Base-by-base conservation (phyloP, 2,113 vertebrate species). In the Sitta europaea region DNA sequence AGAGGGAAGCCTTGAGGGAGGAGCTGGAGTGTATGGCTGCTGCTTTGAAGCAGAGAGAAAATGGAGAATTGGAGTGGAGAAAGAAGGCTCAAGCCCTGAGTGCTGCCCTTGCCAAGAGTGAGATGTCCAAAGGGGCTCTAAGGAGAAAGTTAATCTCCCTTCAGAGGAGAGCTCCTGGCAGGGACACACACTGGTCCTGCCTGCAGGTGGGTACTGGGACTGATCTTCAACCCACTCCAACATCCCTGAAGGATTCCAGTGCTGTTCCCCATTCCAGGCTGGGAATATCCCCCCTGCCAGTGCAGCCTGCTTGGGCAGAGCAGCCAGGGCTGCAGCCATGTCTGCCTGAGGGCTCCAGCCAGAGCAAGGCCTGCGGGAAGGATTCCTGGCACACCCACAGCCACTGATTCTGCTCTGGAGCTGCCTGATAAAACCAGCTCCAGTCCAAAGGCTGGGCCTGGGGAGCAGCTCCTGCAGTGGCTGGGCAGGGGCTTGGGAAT, bases 11-110 rank as follows among this genome's bases (percentile, higher is more conserved):
- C 28, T 25, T 61, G 55, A 76, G 16, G 43, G 55, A 48, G 38
- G 35, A 54, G 38, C 51, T 19, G 36, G 58, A 67, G 28, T 5
- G 4, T 51, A 22, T 33, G 57, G 12, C 14, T 36, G n/a, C 20
- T 38, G 40, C 95, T 48, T 82, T 98, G 86, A 97, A 96, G 57
- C 96, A 95, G 62, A 98, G 92, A 2, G 97, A 98, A 86, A 98
- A 97, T 31, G 53, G 80, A 80, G 97, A 98, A 92, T 94, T 97
- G 0, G 74, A 97, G 65, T 97, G 97, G 97, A 97, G 92, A 25
- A 96, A 97, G 92, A 98, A 96, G 67, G 97, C 96, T 35, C 95
- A 93, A 76, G 90, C 84, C 25, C 75, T 97, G 92, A 92, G 88
- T 5, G 48, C 92, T 48, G 94, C 96, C 29, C 90, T 98, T n/a